These are phyloP conservation scores for Platyrinchus mystaceus DNA, from an alignment of 2,797 vertebrate genomes.

Conservation along the genomic window DNA sequence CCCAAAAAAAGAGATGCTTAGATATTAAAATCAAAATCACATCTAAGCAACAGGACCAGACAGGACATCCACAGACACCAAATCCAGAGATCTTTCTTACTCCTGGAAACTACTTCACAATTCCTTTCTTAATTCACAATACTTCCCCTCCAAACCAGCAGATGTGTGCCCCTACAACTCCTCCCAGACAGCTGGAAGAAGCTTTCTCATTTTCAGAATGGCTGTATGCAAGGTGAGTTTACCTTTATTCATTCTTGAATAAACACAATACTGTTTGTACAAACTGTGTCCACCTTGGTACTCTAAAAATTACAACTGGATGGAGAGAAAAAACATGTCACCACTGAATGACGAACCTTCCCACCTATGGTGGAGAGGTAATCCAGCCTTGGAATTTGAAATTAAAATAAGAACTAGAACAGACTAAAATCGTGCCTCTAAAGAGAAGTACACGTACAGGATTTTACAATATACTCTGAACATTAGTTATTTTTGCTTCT, in stretches of 20 bases:
- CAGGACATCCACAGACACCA: neutral
- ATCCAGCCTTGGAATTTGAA: neutral
- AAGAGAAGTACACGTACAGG: neutral
- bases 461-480: neutral
- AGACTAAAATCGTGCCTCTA: neutral
- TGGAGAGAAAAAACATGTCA: neutral
- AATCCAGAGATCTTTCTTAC: neutral
- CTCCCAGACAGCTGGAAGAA: neutral
- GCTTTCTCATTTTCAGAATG: neutral
- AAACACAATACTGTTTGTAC: neutral
- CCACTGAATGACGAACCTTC: neutral
- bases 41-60: neutral
- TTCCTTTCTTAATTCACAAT: neutral
- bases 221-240: neutral
- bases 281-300: neutral
- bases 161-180: neutral
- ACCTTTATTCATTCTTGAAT: neutral
- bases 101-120: neutral
- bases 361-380: neutral
- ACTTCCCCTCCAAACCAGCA: neutral
- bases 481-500: neutral
- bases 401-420: neutral
- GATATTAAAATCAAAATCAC: neutral
- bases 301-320: neutral
- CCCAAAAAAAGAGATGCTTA: neutral